These are phyloP conservation scores for Jordanella pulchra DNA, from an alignment of 2,797 vertebrate genomes.

Conservation along the genomic window DNA sequence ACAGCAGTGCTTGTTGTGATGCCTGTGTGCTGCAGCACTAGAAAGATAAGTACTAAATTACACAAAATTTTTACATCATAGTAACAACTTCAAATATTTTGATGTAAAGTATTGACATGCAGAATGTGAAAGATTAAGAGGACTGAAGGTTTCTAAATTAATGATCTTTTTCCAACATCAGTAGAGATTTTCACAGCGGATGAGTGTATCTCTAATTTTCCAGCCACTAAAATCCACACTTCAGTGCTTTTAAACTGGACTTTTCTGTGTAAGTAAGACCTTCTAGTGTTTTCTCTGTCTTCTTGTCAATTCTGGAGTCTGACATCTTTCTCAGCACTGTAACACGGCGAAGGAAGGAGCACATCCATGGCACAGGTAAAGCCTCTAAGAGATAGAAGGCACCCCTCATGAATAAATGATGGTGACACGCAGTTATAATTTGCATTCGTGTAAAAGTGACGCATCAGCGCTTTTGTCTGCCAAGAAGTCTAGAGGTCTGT, in stretches of 20 bases:
- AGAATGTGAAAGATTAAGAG: constrained; percentile 17
- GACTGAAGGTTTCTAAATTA: constrained; percentile 45
- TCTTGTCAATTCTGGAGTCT: constrained; percentile 66
- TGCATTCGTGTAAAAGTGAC: constrained; percentile 77
- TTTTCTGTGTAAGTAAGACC: constrained; percentile 53
- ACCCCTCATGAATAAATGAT: constrained; percentile 80
- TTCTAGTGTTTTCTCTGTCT: constrained; percentile 61
- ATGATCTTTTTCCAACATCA: constrained; percentile 46
- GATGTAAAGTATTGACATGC: constrained; percentile 3
- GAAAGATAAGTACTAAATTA: constrained; percentile 46
- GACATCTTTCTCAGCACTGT: constrained; percentile 72
- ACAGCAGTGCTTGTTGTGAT: constrained; percentile 62
- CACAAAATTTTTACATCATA: constrained; percentile 40
- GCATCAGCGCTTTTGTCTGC: constrained; percentile 80
- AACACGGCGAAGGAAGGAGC: constrained; percentile 58
- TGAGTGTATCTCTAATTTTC: constrained; percentile 53
- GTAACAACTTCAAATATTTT: constrained; percentile 42
- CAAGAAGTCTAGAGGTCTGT: constrained; percentile 61
- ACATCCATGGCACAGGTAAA: constrained; percentile 71
- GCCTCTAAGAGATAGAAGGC: constrained; percentile 57
- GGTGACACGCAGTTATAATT: constrained; percentile 76
- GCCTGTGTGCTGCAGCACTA: constrained; percentile 44
- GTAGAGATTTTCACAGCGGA: constrained; percentile 51
- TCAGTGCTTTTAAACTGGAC: constrained; percentile 76
- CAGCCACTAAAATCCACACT: constrained; percentile 71